A percentile compares a stretch with the other conserved stretches of the same genome.
Evolutionary conservation across 2,113 vertebrate genomes (phyloP).

Genomic region (Neogobius melanostomus): DNA sequence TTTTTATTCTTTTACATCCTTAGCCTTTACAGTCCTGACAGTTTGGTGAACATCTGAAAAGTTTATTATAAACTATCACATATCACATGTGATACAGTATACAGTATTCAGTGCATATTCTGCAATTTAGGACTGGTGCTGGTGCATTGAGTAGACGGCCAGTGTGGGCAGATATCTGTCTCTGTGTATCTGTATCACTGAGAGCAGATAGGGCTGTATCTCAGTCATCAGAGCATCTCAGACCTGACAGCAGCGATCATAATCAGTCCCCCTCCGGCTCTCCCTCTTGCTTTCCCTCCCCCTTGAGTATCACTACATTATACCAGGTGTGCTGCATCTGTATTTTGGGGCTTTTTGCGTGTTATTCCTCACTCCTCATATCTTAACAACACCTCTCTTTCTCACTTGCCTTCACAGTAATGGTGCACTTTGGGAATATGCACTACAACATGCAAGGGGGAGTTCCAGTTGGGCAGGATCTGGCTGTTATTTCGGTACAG

Average conservation of each 20-base stretch:
- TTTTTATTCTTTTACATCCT: too few species aligned
- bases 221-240: slow-evolving; percentile 67
- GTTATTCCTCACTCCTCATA: slow-evolving; percentile 33
- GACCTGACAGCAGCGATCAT: slow-evolving; percentile 64
- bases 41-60: neutral
- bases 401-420: slow-evolving; percentile 43
- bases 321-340: slow-evolving; percentile 28
- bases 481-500: slow-evolving; percentile 47
- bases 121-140: slow-evolving; percentile 10
- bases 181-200: slow-evolving; percentile 53
- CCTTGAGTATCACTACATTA: slow-evolving; percentile 32
- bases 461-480: slow-evolving; percentile 36
- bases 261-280: slow-evolving; percentile 55
- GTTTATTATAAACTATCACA: neutral
- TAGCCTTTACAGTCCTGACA: too few species aligned
- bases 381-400: slow-evolving; percentile 48
- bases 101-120: neutral
- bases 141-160: slow-evolving; percentile 28
- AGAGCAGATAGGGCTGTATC: slow-evolving; percentile 60
- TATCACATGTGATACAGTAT: neutral
- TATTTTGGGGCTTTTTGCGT: slow-evolving; percentile 33
- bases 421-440: slow-evolving; percentile 58
- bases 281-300: slow-evolving; percentile 35
- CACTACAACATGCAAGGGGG: slow-evolving; percentile 44
- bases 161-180: slow-evolving; percentile 57